Base-by-base conservation (phyloP, 2,797 vertebrate species). In the Tangara arthus region DNA sequence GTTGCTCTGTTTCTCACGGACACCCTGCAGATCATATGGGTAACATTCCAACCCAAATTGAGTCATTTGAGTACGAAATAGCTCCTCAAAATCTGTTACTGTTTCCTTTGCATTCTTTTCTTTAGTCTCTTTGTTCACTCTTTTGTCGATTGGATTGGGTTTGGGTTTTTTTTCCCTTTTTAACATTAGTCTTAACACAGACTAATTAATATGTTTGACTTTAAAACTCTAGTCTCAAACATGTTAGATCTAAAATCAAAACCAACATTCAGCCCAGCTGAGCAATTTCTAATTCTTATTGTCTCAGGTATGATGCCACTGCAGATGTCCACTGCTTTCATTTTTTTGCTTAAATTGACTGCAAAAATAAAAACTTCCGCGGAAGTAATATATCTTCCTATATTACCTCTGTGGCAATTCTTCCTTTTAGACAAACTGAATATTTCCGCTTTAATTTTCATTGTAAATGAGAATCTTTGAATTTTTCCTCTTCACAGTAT, bases 1-100 rank as follows among this genome's bases (percentile, higher is more conserved):
- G 92, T 81, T 92, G 77, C 89, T 96, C 77, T 91, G 73, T 87
- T 96, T 95, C 93, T 95, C 95, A 84, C 91, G 88, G 92, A 93
- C 57, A 91, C 94, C 83, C 92, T 96, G 66, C 65, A 96, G 95
- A 92, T 95, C 77, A 53, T 82, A 86, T 50, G 75, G 78, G 37
- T 95, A 96, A 57, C 60, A 82, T 95, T 97, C 93, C 89, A 96
- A 92, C 27, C 16, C 21, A 93, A 82, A 89, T 41, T 87, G 85
- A 76, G 96, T 75, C 76, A 81, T 96, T 88, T 96, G 60, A 92
- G 57, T 63, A 89, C 79, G 6, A 90, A 96, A 92, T n/a, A 73
- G 57, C 82, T 91, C 89, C 82, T 53, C 64, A 82, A 96, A 97
- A 96, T 89, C 81, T 96, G 84, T 91, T 94, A 42, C 23, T 17